Conservation (phyloP, 2,888 invertebrate species). For the Proisotoma minuta region DNA sequence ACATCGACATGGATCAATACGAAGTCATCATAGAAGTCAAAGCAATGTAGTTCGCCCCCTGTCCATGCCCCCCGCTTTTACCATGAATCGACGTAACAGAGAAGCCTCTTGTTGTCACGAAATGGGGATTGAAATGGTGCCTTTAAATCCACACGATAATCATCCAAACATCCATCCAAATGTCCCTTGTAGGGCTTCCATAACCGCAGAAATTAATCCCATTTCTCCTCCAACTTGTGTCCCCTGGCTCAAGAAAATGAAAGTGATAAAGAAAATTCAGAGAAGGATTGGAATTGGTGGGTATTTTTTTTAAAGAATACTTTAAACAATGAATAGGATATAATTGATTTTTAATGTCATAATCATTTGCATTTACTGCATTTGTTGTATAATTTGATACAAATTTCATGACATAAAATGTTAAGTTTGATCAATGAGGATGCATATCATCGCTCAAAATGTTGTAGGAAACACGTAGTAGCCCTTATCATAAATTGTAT, state of each 20-base stretch:
- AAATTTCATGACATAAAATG: too few species aligned
- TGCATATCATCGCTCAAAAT: too few species aligned
- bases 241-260: constrained; percentile 64
- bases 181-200: constrained; percentile 23
- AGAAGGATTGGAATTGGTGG: constrained; percentile 81
- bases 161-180: neutral
- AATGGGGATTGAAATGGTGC: constrained; percentile 27
- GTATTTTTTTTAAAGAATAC: constrained; percentile 50
- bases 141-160: constrained; percentile 15
- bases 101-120: neutral
- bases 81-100: neutral
- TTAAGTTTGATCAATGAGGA: too few species aligned
- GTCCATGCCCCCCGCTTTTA: constrained; percentile 28
- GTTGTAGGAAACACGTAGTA: too few species aligned
- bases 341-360: too few species aligned
- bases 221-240: constrained; percentile 42
- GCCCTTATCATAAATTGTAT: too few species aligned
- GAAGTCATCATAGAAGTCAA: constrained; percentile 12
- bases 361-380: too few species aligned
- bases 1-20: neutral
- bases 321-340: too few species aligned
- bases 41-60: constrained; percentile 27
- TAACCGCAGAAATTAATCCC: constrained; percentile 17
- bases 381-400: too few species aligned
- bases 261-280: constrained; percentile 83